Conservation (phyloP, 2,888 invertebrate genomes). For the Tupiocoris notatus region DNA sequence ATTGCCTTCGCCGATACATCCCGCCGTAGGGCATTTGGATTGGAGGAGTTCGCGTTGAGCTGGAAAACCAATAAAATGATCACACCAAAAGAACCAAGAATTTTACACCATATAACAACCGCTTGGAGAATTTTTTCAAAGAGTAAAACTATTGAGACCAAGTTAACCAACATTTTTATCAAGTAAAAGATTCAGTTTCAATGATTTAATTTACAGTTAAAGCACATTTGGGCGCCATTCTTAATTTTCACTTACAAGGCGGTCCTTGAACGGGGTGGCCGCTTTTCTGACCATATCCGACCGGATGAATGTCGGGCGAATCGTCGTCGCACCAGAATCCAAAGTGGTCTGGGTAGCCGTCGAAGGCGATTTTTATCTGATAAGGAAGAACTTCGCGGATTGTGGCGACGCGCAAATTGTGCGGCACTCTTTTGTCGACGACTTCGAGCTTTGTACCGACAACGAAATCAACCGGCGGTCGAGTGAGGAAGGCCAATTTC, state of each 20-base stretch:
- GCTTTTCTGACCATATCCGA: constrained; percentile 87
- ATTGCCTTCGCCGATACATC: constrained; percentile 89
- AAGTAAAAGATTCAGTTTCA: too few relatives aligned
- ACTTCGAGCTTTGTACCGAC: constrained; percentile 71
- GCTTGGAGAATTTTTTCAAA: too few relatives aligned
- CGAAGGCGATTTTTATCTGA: constrained; percentile 66
- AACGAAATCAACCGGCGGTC: constrained; percentile 75
- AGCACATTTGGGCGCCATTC: too few relatives aligned
- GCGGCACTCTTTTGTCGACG: constrained; percentile 62
- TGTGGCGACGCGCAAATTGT: constrained; percentile 80
- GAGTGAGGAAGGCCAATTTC: constrained; percentile 75
- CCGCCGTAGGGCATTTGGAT: constrained; percentile 71
- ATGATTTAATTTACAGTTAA: too few relatives aligned
- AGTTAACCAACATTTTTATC: too few relatives aligned
- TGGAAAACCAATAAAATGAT: too few relatives aligned
- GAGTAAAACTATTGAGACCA: too few relatives aligned
- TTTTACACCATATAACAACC: too few relatives aligned
- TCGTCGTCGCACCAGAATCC: constrained; percentile 90
- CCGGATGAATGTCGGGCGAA: constrained; percentile 84
- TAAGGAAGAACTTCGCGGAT: constrained; percentile 60
- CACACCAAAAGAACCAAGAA: too few relatives aligned
- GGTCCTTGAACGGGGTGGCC: constrained; percentile 84
- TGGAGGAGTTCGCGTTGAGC: neutral
- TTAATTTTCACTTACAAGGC: constrained; percentile 56
- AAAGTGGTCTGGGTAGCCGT: constrained; percentile 83